A percentile compares a stretch with the other conserved stretches of the same genome.
Evolutionary conservation across 2,888 invertebrate genomes (phyloP).

Genomic region (Melieria picta): DNA sequence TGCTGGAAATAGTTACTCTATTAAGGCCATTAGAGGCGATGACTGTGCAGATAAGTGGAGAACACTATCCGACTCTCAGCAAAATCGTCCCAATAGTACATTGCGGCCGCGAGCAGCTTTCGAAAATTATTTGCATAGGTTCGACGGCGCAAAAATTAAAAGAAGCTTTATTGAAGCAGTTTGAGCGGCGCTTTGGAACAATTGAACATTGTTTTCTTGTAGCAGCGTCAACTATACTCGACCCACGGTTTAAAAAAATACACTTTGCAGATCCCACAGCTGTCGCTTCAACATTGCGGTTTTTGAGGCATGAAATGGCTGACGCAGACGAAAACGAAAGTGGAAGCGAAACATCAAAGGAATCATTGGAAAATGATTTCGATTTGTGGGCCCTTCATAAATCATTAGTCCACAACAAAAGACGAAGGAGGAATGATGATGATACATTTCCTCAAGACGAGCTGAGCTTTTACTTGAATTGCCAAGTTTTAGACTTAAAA

Average conservation of each 20-base stretch:
- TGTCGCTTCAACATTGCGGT: not conserved
- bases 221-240: too few species aligned
- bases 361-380: too few species aligned
- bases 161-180: not conserved
- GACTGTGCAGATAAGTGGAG: too few species aligned
- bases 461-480: conserved; percentile 3
- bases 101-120: not conserved
- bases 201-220: not conserved
- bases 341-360: too few species aligned
- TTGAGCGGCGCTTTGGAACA: not conserved
- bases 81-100: not conserved
- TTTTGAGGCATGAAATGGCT: not conserved
- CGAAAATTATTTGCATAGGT: not conserved
- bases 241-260: too few species aligned
- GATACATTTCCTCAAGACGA: not conserved
- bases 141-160: not conserved
- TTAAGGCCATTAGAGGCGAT: too few species aligned
- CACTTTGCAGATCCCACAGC: not conserved
- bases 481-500: not conserved
- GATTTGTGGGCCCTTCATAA: too few species aligned
- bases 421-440: not conserved
- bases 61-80: too few species aligned
- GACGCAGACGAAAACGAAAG: not conserved
- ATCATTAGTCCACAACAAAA: too few species aligned
- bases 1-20: too few species aligned